These are phyloP conservation scores for Tokudaia muenninki DNA, from an alignment of 2,797 vertebrate genomes.

Conservation along the genomic window DNA sequence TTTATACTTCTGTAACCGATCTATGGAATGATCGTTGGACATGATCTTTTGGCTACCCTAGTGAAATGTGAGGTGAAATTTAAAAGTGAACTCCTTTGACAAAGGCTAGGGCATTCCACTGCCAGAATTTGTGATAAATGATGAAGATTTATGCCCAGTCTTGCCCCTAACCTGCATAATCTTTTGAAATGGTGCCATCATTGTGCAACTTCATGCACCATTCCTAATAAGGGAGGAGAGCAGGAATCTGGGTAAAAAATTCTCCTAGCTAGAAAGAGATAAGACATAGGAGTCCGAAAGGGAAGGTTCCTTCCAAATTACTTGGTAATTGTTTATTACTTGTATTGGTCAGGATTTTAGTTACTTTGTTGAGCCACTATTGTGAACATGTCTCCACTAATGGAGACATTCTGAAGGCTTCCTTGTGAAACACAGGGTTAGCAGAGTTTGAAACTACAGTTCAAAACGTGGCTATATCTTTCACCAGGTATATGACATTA, in stretches of 20 bases:
- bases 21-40: neutral
- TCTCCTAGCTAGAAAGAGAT: neutral
- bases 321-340: slow-evolving; percentile 16
- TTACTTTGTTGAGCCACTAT: neutral
- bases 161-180: neutral
- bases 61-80: slow-evolving; percentile 18
- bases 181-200: neutral
- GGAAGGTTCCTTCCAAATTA: slow-evolving; percentile 10
- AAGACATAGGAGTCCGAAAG: slow-evolving; percentile 28
- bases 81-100: slow-evolving; percentile 13
- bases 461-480: slow-evolving; percentile 2
- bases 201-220: neutral
- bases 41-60: slow-evolving; percentile 12
- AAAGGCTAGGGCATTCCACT: slow-evolving; percentile 54
- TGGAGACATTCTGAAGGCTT: neutral
- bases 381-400: neutral
- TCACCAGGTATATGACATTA: neutral
- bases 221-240: neutral
- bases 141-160: neutral
- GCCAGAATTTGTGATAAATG: slow-evolving; percentile 32
- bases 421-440: slow-evolving; percentile 39
- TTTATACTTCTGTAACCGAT: slow-evolving; percentile 50
- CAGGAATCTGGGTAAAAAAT: slow-evolving; percentile 34
- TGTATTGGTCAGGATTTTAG: slow-evolving; percentile 43
- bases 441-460: slow-evolving; percentile 13